A percentile compares a stretch with the other conserved stretches of the same genome.
These are phyloP conservation scores for Albula glossodonta DNA, from an alignment of 2,113 vertebrate species.

Conservation along the genomic window DNA sequence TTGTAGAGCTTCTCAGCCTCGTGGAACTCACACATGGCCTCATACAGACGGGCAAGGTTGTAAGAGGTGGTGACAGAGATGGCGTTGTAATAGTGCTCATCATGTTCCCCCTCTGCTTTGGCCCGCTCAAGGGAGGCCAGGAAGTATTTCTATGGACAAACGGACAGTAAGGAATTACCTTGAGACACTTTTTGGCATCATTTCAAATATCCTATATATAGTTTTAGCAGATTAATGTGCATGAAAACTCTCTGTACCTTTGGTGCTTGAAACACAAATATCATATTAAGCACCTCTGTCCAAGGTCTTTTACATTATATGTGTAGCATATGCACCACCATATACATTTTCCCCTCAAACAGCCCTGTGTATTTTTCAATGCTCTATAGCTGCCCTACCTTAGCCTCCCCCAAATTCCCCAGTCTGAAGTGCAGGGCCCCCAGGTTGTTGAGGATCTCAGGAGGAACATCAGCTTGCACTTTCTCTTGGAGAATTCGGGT, in stretches of 20 bases:
- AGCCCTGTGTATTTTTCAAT: background rate
- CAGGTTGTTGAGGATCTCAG: slow-evolving; percentile 96
- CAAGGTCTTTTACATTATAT: background rate
- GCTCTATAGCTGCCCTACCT: slow-evolving; percentile 70
- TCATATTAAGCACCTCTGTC: background rate
- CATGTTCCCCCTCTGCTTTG: slow-evolving; percentile 96
- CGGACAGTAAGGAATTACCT: slow-evolving; percentile 11
- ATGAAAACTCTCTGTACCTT: background rate
- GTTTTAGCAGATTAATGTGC: background rate
- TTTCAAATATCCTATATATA: background rate
- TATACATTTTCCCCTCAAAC: background rate
- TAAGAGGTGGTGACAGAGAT: slow-evolving; percentile 98
- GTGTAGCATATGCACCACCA: no score
- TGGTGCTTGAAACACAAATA: no score
- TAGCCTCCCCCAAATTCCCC: slow-evolving; percentile 94
- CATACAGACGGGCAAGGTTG: slow-evolving; percentile 93
- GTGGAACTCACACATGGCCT: slow-evolving; percentile 97
- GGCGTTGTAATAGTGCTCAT: slow-evolving; percentile 98
- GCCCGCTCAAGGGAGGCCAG: slow-evolving; percentile 93
- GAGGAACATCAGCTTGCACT: slow-evolving; percentile 95
- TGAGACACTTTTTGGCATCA: background rate
- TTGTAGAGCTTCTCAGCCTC: slow-evolving; percentile 98
- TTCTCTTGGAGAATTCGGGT: slow-evolving; percentile 98
- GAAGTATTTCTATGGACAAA: slow-evolving; percentile 90
- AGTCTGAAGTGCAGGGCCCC: slow-evolving; percentile 96